A percentile compares a stretch with the other conserved stretches of the same genome.
Conservation (phyloP, 2,797 vertebrate species). For the Poecilia picta region DNA sequence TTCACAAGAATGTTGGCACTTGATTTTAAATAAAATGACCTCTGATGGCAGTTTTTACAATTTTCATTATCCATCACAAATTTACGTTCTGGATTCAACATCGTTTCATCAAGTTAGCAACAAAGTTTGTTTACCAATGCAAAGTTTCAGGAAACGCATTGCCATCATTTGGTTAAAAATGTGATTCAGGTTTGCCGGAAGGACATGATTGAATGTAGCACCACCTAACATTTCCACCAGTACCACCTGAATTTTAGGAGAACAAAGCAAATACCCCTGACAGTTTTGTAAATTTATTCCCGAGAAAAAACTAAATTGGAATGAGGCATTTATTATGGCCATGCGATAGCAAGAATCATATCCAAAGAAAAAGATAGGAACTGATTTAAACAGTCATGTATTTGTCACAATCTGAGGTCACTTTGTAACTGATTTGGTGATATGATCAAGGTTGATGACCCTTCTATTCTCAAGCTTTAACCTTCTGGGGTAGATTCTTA, state of each 20-base stretch:
- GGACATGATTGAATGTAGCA: neutral
- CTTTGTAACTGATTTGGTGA: neutral
- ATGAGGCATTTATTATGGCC: neutral
- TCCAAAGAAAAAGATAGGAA: neutral
- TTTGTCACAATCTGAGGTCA: neutral
- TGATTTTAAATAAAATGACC: neutral
- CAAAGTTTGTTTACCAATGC: constrained; percentile 5
- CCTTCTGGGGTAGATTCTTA: neutral
- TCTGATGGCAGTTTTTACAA: neutral
- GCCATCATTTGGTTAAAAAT: neutral
- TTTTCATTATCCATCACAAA: constrained; percentile 3
- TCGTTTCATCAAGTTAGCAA: neutral
- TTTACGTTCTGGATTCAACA: constrained; percentile 3
- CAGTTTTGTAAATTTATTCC: neutral
- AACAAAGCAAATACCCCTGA: neutral
- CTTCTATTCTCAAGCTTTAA: neutral
- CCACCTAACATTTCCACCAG: neutral
- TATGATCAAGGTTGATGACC: neutral
- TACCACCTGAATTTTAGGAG: neutral
- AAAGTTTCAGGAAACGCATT: constrained; percentile 14
- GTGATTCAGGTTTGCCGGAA: neutral
- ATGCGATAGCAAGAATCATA: neutral
- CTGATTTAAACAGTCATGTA: neutral
- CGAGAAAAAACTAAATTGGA: neutral
- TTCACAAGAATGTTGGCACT: constrained; percentile 2